These are phyloP conservation scores for Pogoniulus pusillus DNA, from an alignment of 2,797 vertebrate species.

Conservation along the genomic window DNA sequence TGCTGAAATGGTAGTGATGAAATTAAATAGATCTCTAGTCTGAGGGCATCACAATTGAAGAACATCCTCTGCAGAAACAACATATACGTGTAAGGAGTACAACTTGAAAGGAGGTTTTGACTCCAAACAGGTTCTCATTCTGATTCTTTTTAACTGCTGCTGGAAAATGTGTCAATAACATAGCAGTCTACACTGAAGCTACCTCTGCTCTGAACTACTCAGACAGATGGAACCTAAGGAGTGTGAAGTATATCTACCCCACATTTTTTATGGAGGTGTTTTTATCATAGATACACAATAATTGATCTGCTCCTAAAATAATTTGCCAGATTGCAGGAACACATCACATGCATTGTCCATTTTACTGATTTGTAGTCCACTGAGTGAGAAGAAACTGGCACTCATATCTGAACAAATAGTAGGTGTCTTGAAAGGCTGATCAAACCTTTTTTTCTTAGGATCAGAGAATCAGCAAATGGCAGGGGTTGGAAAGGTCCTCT, in stretches of 20 bases:
- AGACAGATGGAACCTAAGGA: background rate
- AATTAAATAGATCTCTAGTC: background rate
- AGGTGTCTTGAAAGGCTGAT: background rate
- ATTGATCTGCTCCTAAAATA: background rate
- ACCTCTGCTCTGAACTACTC: background rate
- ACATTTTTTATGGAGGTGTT: background rate
- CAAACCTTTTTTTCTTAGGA: background rate
- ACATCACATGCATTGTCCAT: background rate
- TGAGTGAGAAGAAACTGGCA: background rate
- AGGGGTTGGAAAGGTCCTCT: accelerated
- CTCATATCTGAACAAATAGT: background rate
- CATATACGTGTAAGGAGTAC: background rate
- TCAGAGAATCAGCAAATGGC: accelerated
- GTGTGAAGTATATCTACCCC: background rate
- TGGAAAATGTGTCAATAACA: background rate
- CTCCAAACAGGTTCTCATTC: background rate
- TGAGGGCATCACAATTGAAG: background rate
- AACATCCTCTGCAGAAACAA: background rate
- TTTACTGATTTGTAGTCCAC: background rate
- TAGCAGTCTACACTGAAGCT: background rate
- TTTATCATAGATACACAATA: background rate
- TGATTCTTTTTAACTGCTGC: background rate
- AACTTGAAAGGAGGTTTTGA: background rate
- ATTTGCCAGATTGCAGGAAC: background rate
- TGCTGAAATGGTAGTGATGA: background rate